phyloP scores from a whole-genome alignment of 2,113 vertebrate species.

The Galeopterus variegatus region DNA sequence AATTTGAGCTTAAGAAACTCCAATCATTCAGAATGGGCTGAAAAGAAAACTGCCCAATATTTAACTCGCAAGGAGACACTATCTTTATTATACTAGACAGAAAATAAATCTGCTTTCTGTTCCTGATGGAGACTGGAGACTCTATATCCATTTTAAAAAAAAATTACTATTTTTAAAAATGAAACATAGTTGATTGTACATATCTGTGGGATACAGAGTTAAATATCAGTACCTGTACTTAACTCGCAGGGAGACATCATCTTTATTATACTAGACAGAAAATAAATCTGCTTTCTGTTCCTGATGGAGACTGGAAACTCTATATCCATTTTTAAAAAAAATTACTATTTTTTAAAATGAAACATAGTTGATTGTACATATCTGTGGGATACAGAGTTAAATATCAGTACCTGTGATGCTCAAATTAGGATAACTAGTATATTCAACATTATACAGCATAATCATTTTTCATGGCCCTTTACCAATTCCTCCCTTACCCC shows the following conservation, averaged over 20 bases:
- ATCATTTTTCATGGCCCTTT: too few species aligned
- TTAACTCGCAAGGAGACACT: neutral
- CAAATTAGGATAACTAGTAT: too few species aligned
- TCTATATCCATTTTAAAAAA: neutral
- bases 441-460: too few species aligned
- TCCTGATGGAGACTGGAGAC: neutral
- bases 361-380: too few species aligned
- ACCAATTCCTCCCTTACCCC: too few species aligned
- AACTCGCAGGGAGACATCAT: neutral
- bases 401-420: too few species aligned
- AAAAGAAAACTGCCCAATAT: constrained; percentile 3
- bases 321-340: constrained; percentile 35
- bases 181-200: too few species aligned
- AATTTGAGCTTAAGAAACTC: neutral
- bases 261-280: neutral
- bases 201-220: too few species aligned
- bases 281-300: constrained; percentile 28
- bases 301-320: neutral
- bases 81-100: constrained; percentile 10
- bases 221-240: too few species aligned
- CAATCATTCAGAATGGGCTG: neutral
- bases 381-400: too few species aligned
- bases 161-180: too few species aligned
- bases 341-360: too few species aligned
- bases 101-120: constrained; percentile 7